phyloP scores from a whole-genome alignment of 2,888 invertebrate genomes.

The Agrilus cyanescens region DNA sequence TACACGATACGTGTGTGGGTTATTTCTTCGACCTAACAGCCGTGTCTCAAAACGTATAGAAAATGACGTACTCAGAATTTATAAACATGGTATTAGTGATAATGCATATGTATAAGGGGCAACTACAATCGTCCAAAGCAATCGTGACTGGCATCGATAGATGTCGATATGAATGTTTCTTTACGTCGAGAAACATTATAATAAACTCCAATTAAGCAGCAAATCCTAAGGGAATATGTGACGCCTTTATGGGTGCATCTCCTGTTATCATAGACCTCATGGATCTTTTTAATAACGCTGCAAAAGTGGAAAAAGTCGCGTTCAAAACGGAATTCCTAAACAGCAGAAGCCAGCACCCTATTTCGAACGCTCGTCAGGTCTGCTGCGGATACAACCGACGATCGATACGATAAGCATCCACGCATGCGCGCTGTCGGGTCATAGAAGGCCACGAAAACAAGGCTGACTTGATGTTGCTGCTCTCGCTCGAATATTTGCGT shows the following conservation, averaged over 20 bases:
- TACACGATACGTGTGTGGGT: no score
- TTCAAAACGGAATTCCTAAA: not conserved
- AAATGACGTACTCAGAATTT: slow-evolving; percentile 16
- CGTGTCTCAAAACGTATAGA: slow-evolving; percentile 8
- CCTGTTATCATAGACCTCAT: no score
- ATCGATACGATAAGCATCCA: slow-evolving; percentile 19
- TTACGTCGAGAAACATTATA: no score
- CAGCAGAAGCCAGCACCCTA: not conserved
- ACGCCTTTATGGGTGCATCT: no score
- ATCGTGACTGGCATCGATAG: no score
- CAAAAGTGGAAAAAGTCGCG: not conserved
- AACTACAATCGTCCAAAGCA: slow-evolving; percentile 10
- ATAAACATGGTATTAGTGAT: slow-evolving; percentile 16
- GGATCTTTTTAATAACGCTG: not conserved
- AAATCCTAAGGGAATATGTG: no score
- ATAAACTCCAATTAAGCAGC: no score
- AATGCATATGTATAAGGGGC: slow-evolving; percentile 11
- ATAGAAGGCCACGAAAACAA: slow-evolving; percentile 15
- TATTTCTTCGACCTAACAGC: not conserved
- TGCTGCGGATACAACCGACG: slow-evolving; percentile 19
- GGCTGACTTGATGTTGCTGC: slow-evolving; percentile 3
- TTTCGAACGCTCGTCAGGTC: slow-evolving; percentile 12
- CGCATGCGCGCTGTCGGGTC: slow-evolving; percentile 16
- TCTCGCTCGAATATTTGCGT: slow-evolving; percentile 8
- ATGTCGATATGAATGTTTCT: no score